Conservation (phyloP, 2,888 invertebrate genomes). For the Drosophila neonasuta region DNA sequence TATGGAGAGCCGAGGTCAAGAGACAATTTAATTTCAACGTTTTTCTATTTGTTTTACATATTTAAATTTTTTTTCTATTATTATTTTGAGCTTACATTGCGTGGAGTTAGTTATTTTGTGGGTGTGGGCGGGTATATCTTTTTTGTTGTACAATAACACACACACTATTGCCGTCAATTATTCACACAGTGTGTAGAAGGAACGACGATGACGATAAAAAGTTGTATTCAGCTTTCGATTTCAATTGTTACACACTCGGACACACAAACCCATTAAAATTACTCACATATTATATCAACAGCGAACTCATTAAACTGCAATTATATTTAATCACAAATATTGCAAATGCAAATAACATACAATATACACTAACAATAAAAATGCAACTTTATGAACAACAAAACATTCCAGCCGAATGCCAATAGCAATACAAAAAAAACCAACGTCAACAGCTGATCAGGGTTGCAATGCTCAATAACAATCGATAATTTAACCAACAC, state of each 20-base stretch:
- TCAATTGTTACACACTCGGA: neutral
- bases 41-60: neutral
- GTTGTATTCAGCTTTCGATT: constrained; percentile 26
- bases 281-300: constrained; percentile 15
- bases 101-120: constrained; percentile 18
- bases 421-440: constrained; percentile 28
- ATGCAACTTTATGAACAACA: constrained; percentile 9
- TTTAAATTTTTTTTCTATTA: neutral
- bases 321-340: constrained; percentile 14
- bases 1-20: constrained; percentile 19
- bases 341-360: neutral
- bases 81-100: constrained; percentile 19
- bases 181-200: constrained; percentile 30
- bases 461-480: constrained; percentile 18
- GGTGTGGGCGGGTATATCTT: constrained; percentile 55
- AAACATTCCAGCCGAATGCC: constrained; percentile 29
- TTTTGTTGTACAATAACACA: constrained; percentile 21
- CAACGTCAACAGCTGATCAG: constrained; percentile 56
- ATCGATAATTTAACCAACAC: constrained; percentile 34
- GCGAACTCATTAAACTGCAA: constrained; percentile 10
- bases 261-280: neutral
- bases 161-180: constrained; percentile 33
- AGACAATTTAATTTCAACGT: neutral
- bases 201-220: constrained; percentile 50
- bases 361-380: constrained; percentile 10